Percentiles rank a stretch among this genome's conserved stretches.
Conservation (phyloP, 2,888 invertebrate genomes). For the Mimas tiliae region DNA sequence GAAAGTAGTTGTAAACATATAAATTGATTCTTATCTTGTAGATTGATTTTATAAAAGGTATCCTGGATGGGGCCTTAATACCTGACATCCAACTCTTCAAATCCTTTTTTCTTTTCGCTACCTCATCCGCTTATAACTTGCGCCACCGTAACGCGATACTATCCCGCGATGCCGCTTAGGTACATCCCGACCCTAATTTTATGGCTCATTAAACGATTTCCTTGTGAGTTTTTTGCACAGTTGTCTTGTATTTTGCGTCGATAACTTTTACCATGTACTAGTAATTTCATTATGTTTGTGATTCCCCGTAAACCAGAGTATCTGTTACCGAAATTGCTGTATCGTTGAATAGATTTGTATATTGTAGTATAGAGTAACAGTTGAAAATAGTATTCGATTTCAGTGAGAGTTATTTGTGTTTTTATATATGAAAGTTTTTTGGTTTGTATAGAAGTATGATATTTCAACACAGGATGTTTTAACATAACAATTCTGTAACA, state of each 20-base stretch:
- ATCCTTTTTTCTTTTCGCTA: too few relatives aligned
- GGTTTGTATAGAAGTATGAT: slow-evolving; percentile 2
- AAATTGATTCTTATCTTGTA: too few relatives aligned
- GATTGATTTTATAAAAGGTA: too few relatives aligned
- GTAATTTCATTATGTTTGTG: slow-evolving; percentile 57
- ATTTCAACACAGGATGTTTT: slow-evolving; percentile 5
- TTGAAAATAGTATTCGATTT: slow-evolving; percentile 6
- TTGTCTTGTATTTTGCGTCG: slow-evolving; percentile 57
- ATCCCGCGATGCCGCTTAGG: slow-evolving; percentile 48
- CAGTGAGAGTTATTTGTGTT: neutral
- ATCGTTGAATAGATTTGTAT: slow-evolving; percentile 24
- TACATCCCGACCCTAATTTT: slow-evolving; percentile 77
- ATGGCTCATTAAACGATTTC: slow-evolving; percentile 75
- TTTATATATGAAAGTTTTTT: neutral
- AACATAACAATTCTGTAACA: neutral
- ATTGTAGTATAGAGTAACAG: neutral
- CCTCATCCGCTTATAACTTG: slow-evolving; percentile 31
- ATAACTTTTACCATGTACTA: slow-evolving; percentile 43
- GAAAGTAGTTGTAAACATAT: too few relatives aligned
- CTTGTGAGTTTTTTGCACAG: slow-evolving; percentile 68
- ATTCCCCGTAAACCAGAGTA: slow-evolving; percentile 59
- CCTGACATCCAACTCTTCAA: too few relatives aligned
- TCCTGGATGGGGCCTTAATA: too few relatives aligned
- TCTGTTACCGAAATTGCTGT: slow-evolving; percentile 60
- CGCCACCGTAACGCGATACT: slow-evolving; percentile 64